Conservation (phyloP, 2,113 vertebrate species). For the Gorsachius goisagi region DNA sequence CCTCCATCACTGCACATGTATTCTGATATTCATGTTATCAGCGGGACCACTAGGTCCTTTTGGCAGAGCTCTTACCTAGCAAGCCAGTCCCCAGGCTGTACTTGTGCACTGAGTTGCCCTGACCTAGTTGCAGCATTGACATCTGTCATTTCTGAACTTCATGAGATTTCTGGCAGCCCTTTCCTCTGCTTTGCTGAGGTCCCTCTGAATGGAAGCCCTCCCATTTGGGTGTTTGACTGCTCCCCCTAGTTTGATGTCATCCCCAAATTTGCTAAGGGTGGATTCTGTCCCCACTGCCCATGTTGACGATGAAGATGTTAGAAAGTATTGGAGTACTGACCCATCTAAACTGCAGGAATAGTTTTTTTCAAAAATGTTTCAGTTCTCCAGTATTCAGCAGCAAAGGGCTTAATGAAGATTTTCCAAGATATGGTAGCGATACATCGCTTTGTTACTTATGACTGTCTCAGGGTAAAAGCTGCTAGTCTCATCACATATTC, state of each 20-base stretch:
- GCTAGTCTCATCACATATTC: constrained; percentile 8
- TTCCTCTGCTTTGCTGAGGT: not conserved
- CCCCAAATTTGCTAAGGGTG: not conserved
- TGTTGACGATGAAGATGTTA: not conserved
- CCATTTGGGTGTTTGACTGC: not conserved
- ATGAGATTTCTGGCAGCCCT: not conserved
- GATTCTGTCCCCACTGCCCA: not conserved
- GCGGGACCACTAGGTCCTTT: not conserved
- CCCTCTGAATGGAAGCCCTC: not conserved
- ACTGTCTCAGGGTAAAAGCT: constrained; percentile 14
- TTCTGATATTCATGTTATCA: not conserved
- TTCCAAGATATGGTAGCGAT: not conserved
- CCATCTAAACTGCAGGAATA: not conserved
- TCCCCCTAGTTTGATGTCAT: not conserved
- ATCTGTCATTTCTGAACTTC: not conserved
- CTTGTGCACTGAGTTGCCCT: not conserved
- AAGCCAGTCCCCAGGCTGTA: not conserved
- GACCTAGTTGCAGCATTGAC: not conserved
- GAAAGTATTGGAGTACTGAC: not conserved
- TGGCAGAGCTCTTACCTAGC: not conserved
- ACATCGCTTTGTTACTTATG: not conserved
- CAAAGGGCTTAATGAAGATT: not conserved
- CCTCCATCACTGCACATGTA: not conserved
- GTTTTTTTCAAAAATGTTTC: not conserved
- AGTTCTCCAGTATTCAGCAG: not conserved